Evolutionary conservation across 2,797 vertebrate species (phyloP), one percentile per base, ranked within the genome.

Genomic region (Oreochromis mossambicus): DNA sequence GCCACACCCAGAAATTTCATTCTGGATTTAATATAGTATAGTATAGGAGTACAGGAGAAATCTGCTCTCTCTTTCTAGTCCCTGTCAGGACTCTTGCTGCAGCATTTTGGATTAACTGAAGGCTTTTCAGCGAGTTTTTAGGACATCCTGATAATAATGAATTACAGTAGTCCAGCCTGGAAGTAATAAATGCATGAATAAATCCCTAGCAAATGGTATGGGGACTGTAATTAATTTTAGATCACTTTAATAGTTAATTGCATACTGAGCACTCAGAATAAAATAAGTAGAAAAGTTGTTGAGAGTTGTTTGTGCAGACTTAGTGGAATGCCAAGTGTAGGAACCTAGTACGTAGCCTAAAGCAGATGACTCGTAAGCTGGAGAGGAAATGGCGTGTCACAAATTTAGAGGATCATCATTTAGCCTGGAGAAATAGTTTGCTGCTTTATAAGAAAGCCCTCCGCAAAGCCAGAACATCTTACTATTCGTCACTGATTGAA

Each of bases 321-420:
- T 55, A 3, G 21, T 24, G 11, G 6, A 54, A 54, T 13, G 1
- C 24, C 54, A 55, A 55, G 54, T 14, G 54, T 14, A 55, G 54
- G 24, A 26, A 26, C 24, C 26, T 55, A 55, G 7, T 0, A 55
- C 7, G 54, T 55, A 55, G 0, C 24, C 12, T 55, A 0, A 55
- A 55, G 54, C 24, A 0, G 54, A 26, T 8, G 0, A 55, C 24
- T 14, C 7, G 7, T 26, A 1, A 55, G 0, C 52, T 55, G 24
- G 52, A 26, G 24, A 55, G 52, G 21, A 55, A 55, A 26, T 14
- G 21, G 1, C 4, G 2, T 55, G 7, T 5, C 12, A 26, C 0
- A 55, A 55, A 55, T 8, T 26, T 0, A 26, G 12, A 55, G 0
- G 52, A 26, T 55, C 2, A 55, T 55, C 24, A 26, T 8, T 14